Evolutionary conservation across 2,113 vertebrate species (phyloP).

Genomic region (Ariopsis seemanni): DNA sequence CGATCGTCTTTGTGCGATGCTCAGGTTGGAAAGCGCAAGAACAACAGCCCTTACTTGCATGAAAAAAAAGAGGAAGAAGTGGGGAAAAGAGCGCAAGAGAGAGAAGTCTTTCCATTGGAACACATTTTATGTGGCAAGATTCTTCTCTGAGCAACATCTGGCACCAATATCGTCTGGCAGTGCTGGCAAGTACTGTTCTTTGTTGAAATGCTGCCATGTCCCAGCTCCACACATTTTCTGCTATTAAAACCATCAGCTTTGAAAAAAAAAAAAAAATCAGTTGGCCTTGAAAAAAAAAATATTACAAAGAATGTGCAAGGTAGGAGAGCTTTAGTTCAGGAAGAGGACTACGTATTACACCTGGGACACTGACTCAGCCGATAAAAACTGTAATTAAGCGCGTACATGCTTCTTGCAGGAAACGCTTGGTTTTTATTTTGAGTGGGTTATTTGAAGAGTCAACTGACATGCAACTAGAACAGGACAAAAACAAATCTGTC

Average conservation of each 20-base stretch:
- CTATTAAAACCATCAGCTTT: conserved; percentile 67
- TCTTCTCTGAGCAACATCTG: conserved; percentile 82
- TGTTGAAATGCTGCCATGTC: conserved; percentile 84
- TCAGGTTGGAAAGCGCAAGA: conserved; percentile 31
- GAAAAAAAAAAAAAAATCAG: conserved; percentile 13
- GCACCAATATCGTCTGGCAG: conserved; percentile 83
- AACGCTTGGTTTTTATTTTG: neutral
- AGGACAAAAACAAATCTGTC: conserved; percentile 25
- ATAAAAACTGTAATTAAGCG: conserved; percentile 2
- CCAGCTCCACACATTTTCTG: conserved; percentile 78
- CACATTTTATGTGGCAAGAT: conserved; percentile 82
- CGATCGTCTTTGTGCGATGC: conserved; percentile 5
- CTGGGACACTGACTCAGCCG: neutral
- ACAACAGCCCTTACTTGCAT: conserved; percentile 59
- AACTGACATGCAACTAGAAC: conserved; percentile 57
- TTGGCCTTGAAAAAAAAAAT: conserved; percentile 25
- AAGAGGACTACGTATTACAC: neutral
- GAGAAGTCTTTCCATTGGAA: conserved; percentile 78
- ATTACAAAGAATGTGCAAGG: conserved; percentile 21
- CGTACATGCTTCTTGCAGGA: neutral
- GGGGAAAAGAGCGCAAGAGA: conserved; percentile 48
- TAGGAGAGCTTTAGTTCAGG: conserved; percentile 4
- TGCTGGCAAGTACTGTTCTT: conserved; percentile 77
- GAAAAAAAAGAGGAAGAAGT: conserved; percentile 44
- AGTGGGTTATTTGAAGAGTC: conserved; percentile 36